Evolutionary conservation across 2,888 invertebrate genomes (phyloP), one percentile per base, ranked within the genome.

Genomic region (Meteorus cinctellus): DNA sequence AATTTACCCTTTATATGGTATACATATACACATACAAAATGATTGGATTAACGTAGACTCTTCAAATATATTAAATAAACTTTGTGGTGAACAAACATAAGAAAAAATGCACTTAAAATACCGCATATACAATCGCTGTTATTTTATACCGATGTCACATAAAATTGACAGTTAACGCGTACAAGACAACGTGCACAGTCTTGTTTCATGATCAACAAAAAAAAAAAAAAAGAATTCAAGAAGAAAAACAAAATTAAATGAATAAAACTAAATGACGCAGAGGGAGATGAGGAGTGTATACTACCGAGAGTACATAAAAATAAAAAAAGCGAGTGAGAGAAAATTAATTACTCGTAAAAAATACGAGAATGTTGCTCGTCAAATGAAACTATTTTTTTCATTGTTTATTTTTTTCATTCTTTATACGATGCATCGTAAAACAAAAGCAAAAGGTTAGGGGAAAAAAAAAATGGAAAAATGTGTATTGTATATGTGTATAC

Each of bases 21-120:
- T 55, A 48, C 55, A 45, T 24, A n/a, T 41, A 29, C 16, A 45
- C 29, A 59, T 63, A 48, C 74, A 75, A 71, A 71, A 75, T 67
- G 29, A 75, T 75, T 71, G 71, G 36, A 75, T 75, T 71, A 71
- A 75, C 70, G 27, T 59, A 59, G 65, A 19, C 5, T 27, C 55
- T n/a, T 19, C 60, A 27, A 29, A 36, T 19, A 48, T 55, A 55
- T 55, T 55, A 10, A 19, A 55, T 19, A 55, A 55, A 55, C 8
- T 55, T 55, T 24, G 19, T 55, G 34, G 41, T 19, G 55, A 27
- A 41, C 12, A 41, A 2, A 8, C 8, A 1, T 8, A 41, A 41
- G 12, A 6, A 36, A 48, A 55, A 34, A 48, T 55, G 27, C 10
- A 8, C 10, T 27, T n/a, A 10, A 31, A 24, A 34, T 19, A n/a